These are phyloP conservation scores for Sciaenops ocellatus DNA, from an alignment of 2,797 vertebrate species.

Conservation along the genomic window DNA sequence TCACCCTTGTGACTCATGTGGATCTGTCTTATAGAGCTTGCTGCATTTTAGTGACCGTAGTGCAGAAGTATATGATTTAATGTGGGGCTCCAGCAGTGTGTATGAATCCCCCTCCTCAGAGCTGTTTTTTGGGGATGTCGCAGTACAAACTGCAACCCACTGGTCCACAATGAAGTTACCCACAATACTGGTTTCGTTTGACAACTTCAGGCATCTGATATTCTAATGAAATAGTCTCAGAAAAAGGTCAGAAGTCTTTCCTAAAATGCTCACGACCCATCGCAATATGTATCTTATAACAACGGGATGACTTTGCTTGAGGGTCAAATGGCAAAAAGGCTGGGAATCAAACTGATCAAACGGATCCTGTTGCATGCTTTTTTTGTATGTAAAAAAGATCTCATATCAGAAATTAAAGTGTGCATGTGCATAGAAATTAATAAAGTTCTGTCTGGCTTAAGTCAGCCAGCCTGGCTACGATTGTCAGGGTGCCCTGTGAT, in stretches of 20 bases:
- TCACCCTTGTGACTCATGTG: background rate
- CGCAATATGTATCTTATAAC: background rate
- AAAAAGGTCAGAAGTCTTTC: background rate
- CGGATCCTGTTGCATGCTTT: background rate
- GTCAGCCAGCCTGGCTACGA: background rate
- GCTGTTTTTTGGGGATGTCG: background rate
- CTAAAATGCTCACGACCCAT: background rate
- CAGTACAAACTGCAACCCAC: background rate
- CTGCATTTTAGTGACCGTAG: background rate
- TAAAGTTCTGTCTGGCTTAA: background rate
- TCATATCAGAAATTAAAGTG: background rate
- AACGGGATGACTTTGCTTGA: background rate
- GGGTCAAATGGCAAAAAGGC: background rate
- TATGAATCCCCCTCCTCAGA: background rate
- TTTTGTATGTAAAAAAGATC: background rate
- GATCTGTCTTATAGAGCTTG: too few species aligned
- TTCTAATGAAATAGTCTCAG: background rate
- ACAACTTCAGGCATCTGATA: background rate
- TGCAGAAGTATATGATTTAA: background rate
- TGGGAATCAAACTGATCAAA: slow-evolving; percentile 4
- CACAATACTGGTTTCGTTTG: background rate
- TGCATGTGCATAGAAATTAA: background rate
- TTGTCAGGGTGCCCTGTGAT: slow-evolving; percentile 2
- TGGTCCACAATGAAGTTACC: too few species aligned
- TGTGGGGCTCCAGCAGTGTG: background rate